phyloP scores from a whole-genome alignment of 2,797 vertebrate genomes.

The Gymnothorax javanicus region DNA sequence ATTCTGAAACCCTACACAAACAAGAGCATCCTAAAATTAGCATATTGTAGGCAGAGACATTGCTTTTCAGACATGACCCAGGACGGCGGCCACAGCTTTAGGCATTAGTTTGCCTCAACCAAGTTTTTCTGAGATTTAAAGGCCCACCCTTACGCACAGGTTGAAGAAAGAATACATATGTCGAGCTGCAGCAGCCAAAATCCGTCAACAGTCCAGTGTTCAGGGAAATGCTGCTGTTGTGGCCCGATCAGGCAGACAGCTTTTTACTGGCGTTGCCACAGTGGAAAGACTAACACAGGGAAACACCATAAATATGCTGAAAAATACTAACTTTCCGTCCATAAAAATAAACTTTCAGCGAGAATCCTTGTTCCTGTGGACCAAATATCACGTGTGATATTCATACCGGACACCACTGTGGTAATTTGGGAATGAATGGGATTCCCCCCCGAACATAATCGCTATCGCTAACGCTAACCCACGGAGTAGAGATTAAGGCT shows the following conservation, averaged over 20 bases:
- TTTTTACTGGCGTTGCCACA: constrained; percentile 85
- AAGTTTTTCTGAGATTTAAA: too few relatives aligned
- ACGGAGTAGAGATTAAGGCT: constrained; percentile 71
- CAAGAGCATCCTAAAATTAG: too few relatives aligned
- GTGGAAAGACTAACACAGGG: constrained; percentile 50
- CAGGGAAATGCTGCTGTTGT: constrained; percentile 58
- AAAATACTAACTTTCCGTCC: constrained; percentile 49
- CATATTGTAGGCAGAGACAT: too few relatives aligned
- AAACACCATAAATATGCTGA: constrained; percentile 64
- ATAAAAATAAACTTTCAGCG: constrained; percentile 62
- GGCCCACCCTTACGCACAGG: too few relatives aligned
- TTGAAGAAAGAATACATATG: too few relatives aligned
- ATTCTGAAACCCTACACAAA: too few relatives aligned
- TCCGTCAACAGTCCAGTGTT: too few relatives aligned
- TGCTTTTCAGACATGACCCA: too few relatives aligned
- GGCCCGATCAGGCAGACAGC: constrained; percentile 82
- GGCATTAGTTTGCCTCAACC: too few relatives aligned
- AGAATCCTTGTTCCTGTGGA: constrained; percentile 62
- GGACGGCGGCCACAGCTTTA: too few relatives aligned
- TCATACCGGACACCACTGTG: constrained; percentile 49
- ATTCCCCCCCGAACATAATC: constrained; percentile 52
- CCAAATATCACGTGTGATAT: constrained; percentile 40
- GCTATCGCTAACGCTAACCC: constrained; percentile 71
- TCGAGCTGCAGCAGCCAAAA: too few relatives aligned
- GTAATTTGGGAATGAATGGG: constrained; percentile 61